Percentiles rank a stretch among this genome's conserved stretches.
phyloP scores from a whole-genome alignment of 2,888 invertebrate species.

The Torymus aiolomorphi region DNA sequence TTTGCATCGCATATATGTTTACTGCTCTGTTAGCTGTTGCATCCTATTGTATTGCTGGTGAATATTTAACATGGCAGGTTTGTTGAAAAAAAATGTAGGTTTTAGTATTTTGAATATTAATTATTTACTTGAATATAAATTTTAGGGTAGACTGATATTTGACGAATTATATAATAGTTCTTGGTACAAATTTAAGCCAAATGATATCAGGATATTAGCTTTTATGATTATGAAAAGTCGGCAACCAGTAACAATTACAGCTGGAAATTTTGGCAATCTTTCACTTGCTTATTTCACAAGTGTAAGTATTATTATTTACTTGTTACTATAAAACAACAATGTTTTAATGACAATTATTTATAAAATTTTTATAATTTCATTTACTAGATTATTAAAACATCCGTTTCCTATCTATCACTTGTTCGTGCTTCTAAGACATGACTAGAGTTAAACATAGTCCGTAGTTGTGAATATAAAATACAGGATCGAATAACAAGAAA shows the following conservation, averaged over 20 bases:
- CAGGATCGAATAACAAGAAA: no score
- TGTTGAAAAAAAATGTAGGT: no score
- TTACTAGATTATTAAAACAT: constrained; percentile 40
- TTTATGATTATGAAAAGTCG: constrained; percentile 43
- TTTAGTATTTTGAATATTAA: neutral
- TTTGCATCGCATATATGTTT: constrained; percentile 20
- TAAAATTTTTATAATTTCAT: neutral
- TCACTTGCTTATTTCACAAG: constrained; percentile 35
- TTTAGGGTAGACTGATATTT: constrained; percentile 27
- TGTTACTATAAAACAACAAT: no score
- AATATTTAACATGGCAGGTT: constrained; percentile 43
- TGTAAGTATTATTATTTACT: neutral
- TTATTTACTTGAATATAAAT: no score
- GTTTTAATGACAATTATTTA: neutral
- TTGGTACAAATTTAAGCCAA: constrained; percentile 37
- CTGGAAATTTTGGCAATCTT: constrained; percentile 28
- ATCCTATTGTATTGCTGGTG: constrained; percentile 39
- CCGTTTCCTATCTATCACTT: constrained; percentile 30
- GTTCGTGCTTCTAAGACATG: constrained; percentile 7
- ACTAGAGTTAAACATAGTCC: no score
- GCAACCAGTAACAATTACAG: constrained; percentile 15
- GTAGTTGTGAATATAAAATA: no score
- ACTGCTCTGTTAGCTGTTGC: constrained; percentile 25
- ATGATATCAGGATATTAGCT: constrained; percentile 18
- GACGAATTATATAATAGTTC: constrained; percentile 16